Base-by-base conservation (phyloP, 2,888 invertebrate genomes). In the Choristoneura rosaceana region DNA sequence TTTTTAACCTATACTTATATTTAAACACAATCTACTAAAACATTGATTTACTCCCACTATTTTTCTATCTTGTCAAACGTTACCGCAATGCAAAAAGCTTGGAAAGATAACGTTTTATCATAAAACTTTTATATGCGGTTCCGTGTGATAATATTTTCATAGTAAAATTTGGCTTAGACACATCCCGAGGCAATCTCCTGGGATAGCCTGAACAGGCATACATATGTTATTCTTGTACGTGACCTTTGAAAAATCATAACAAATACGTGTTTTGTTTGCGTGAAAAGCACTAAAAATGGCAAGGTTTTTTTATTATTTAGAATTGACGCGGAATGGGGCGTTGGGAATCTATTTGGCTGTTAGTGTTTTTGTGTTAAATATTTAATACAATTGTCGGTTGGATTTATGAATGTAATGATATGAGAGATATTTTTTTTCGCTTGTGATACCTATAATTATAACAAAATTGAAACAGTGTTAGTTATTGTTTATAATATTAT, bases 141-240 rank as follows among this genome's bases (percentile, higher is more conserved):
- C 43, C 69, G 52, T 43, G 65, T 74, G 77, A 84, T 84, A 83
- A 87, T 85, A 86, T 85, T 87, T 88, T 86, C 84, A 84, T 85
- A 88, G 83, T 85, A 81, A 87, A 86, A 87, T 88, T 86, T 81
- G 79, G 81, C 80, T 80, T 77, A 76, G 76, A 78, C 81, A 81
- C 79, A 80, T 78, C 77, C 78, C 74, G 69, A 70, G 76, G 77
- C 79, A 73, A 79, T 85, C 89, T 86, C 88, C 71, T 76, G 84
- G 87, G 90, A 81, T 85, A 79, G 82, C 79, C 77, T 81, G 78
- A 79, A 76, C 76, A 67, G 75, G 75, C 78, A 79, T 83, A 83
- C 83, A 84, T 84, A 82, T 81, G 83, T 81, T 86, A 82, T 84
- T 78, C 80, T 79, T 76, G 81, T 80, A 86, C 88, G 85, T 87